Evolutionary conservation across 1,140 invertebrate genomes (phyloP).

Genomic region (Matsumurasca onukii): DNA sequence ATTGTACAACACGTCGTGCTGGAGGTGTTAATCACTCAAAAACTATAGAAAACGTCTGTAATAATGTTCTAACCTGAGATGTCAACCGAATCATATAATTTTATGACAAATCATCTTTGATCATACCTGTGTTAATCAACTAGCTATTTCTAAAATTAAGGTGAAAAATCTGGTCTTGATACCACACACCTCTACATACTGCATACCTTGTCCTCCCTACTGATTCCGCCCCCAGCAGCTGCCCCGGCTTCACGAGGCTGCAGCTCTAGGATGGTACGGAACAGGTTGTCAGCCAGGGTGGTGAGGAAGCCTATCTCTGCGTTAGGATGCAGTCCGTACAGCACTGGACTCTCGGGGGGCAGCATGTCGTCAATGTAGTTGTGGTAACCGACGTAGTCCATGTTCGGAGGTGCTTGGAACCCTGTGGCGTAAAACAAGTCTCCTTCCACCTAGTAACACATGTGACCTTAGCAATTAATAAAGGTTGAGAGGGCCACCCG

Average conservation of each 20-base stretch:
- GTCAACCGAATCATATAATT: too few relatives aligned
- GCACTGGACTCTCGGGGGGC: constrained; percentile 82
- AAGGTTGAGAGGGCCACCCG: too few relatives aligned
- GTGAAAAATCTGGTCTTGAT: too few relatives aligned
- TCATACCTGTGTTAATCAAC: too few relatives aligned
- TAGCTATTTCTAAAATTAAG: too few relatives aligned
- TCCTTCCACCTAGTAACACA: constrained; percentile 77
- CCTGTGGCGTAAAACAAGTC: constrained; percentile 80
- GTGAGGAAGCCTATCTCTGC: constrained; percentile 95
- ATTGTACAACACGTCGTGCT: too few relatives aligned
- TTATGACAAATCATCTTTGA: too few relatives aligned
- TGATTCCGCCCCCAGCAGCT: constrained; percentile 60
- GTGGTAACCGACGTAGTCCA: constrained; percentile 86
- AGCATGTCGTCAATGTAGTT: constrained; percentile 85
- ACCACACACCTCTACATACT: too few relatives aligned
- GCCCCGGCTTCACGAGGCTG: constrained; percentile 81
- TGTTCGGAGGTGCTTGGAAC: constrained; percentile 81
- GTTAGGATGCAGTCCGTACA: constrained; percentile 93
- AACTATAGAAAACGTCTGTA: too few relatives aligned
- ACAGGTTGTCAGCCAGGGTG: constrained; percentile 79
- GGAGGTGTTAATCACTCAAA: too few relatives aligned
- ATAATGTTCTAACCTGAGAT: too few relatives aligned
- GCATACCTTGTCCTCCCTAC: constrained; percentile 78
- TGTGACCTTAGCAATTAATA: too few relatives aligned
- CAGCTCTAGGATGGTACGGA: constrained; percentile 88